Base-by-base conservation (phyloP, 2,113 vertebrate species). In the Tupaia tana region DNA sequence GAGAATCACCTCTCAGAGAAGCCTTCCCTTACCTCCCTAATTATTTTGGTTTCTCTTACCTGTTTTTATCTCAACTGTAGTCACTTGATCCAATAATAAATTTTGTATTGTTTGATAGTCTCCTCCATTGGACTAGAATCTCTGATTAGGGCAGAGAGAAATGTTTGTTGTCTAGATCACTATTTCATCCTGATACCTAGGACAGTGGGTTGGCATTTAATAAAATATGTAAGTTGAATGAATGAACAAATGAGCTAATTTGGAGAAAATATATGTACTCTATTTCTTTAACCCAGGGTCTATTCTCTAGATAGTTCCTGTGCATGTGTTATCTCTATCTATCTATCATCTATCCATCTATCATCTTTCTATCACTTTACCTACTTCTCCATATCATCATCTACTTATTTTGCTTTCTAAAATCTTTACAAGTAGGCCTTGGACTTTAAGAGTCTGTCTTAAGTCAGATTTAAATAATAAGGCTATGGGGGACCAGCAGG, bases 241-340 rank as follows among this genome's bases (percentile, higher is more conserved):
- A 88, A 70, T 52, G 14, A 95, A 71, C 16, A 75, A 19, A 70
- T 69, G 22, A 88, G 58, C 74, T 9, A 84, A 91, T 89, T 71
- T 93, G 20, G 24, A 93, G 63, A 81, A 91, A 88, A 70, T 2
- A 96, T 70, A 92, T 78, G 4, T 14, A 85, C 71, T 87, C 89
- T 64, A 70, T 58, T 67, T 86, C 13, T 74, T 91, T 66, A 27
- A 31, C 24, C 1, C 20, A 6, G 8, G 7, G 2, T 52, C 22
- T 87, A 29, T 74, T 93, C 19, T 95, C 59, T 85, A 94, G 58
- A 25, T 64, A 16, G 9, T 18, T 70, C 20, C 59, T 80, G 27
- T 69, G 11, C 7, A 4, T 77, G 7, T 25, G 52, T 80, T 69
- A 29, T 34, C 16, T 29, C n/a, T 79, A 4, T 22, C 61, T 70